These are phyloP conservation scores for Papilio polytes DNA, from an alignment of 1,140 invertebrate genomes.

Conservation along the genomic window DNA sequence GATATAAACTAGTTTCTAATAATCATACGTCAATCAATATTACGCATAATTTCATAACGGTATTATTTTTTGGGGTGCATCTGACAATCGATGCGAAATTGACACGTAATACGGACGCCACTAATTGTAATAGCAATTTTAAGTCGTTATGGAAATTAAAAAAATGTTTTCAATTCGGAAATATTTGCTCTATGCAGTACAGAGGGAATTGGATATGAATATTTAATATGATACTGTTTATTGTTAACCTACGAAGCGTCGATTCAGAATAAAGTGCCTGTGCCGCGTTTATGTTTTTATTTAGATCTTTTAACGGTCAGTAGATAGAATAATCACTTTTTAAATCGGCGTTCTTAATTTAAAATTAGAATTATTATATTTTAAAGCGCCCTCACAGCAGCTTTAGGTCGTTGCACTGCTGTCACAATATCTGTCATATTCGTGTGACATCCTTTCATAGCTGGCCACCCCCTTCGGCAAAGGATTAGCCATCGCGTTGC, in stretches of 20 bases:
- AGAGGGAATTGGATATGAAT: slow-evolving; percentile 73
- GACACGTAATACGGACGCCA: slow-evolving; percentile 60
- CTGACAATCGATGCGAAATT: slow-evolving; percentile 67
- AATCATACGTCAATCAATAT: slow-evolving; percentile 72
- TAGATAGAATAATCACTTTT: not conserved
- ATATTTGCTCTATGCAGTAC: slow-evolving; percentile 61
- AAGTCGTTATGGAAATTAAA: slow-evolving; percentile 55
- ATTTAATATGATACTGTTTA: slow-evolving; percentile 71
- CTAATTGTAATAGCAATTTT: slow-evolving; percentile 73
- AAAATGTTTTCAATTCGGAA: slow-evolving; percentile 51
- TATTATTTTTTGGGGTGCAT: slow-evolving; percentile 55
- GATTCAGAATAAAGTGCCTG: slow-evolving; percentile 65
- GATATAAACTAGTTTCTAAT: slow-evolving; percentile 64
- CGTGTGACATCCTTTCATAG: slow-evolving; percentile 79
- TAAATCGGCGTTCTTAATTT: not conserved
- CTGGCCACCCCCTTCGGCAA: slow-evolving; percentile 75
- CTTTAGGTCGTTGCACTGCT: slow-evolving; percentile 72
- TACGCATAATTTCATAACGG: slow-evolving; percentile 58
- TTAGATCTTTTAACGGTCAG: slow-evolving; percentile 20
- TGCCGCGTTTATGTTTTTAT: slow-evolving; percentile 47
- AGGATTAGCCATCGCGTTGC: slow-evolving; percentile 72
- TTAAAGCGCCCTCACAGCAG: slow-evolving; percentile 18
- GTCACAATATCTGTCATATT: slow-evolving; percentile 84
- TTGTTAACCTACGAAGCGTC: slow-evolving; percentile 72
- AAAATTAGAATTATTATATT: slow-evolving; percentile 24